Base-by-base conservation (phyloP, 1,140 invertebrate genomes). In the Amyelois transitella region DNA sequence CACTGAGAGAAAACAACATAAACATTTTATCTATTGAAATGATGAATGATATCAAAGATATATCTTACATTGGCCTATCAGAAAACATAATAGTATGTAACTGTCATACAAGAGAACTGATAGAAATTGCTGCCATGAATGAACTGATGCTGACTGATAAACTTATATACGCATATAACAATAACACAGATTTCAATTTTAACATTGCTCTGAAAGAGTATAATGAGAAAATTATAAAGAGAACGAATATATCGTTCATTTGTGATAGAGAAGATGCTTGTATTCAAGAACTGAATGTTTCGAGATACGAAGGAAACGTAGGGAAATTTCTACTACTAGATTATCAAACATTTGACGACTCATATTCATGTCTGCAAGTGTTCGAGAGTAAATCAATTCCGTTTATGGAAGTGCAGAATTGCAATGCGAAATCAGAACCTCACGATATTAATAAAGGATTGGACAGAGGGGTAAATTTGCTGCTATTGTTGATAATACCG, bases 81-180 rank as follows among this genome's bases (percentile, higher is more conserved):
- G 72, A 75, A 0, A 92, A 92, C 61, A 79, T 86, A 17, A 86
- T 92, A 6, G 65, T 91, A 0, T 92, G 91, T 53, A 89, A 89
- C 55, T 90, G 90, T 55, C 54, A 83, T 5, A 51, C 83, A 0
- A 78, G 88, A 53, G 77, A 89, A 8, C 69, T 92, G 0, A 82
- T 85, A 17, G 87, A 90, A 17, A 56, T 86, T 8, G 86, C 82
- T 0, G 69, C 72, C 8, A 62, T 49, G 52, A 62, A 48, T 22
- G 45, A 48, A 48, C 14, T 6, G 8, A 21, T 1, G 8, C 45
- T n/a, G n/a, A 7, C 14, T 6, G n/a, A 12, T 21, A n/a, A 21
- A 48, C n/a, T 48, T 12, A 12, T 48, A 14, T n/a, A 18, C n/a
- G 0, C 1, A 5, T 1, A 21, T 20, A 12, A n/a, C 8, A 48